Base-by-base conservation (phyloP, 2,797 vertebrate genomes). In the Nyctalus aviator region DNA sequence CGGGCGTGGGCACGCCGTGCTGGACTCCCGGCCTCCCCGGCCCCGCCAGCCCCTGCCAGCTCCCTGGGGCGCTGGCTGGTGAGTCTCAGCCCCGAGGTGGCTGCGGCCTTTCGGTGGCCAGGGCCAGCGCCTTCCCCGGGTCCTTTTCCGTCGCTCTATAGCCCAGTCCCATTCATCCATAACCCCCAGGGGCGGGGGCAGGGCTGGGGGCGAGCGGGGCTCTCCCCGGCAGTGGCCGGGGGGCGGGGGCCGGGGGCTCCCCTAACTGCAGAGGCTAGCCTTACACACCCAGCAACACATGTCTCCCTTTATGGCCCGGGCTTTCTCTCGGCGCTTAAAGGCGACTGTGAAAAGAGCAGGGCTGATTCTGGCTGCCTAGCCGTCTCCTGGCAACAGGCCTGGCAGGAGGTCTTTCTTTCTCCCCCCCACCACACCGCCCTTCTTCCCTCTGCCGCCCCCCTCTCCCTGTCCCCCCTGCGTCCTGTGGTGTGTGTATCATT, bases 361-460 rank as follows among this genome's bases (percentile, higher is more conserved):
- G 98, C 99, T 99, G 98, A 99, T 99, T 99, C 99, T 98, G 97
- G 99, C 98, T 98, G 99, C 98, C 98, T 98, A 98, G 97, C 98
- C 98, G 99, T 99, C 99, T 99, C 99, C 98, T 99, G 99, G 99
- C 99, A 99, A 99, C 99, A 98, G 93, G 97, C 99, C 98, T 98
- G 94, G 98, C 99, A 98, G 99, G 99, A 99, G 98, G 98, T 98
- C 99, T 98, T 98, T 98, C 98, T 99, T 98, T 96, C 98, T 98
- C 96, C 93, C 97, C 98, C 96, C 96, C 94, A 93, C 94, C 57
- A 97, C 95, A 94, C 97, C 98, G 97, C 97, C 96, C 97, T 97
- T 96, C 98, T 98, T 96, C 96, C 98, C 97, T 97, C 97, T 97
- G 95, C 98, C 88, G 85, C 97, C 98, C 97, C 98, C 96, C 96